Evolutionary conservation across 2,888 invertebrate species (phyloP), one percentile per base, ranked within the genome.

Genomic region (Drosophila suboccidentalis): DNA sequence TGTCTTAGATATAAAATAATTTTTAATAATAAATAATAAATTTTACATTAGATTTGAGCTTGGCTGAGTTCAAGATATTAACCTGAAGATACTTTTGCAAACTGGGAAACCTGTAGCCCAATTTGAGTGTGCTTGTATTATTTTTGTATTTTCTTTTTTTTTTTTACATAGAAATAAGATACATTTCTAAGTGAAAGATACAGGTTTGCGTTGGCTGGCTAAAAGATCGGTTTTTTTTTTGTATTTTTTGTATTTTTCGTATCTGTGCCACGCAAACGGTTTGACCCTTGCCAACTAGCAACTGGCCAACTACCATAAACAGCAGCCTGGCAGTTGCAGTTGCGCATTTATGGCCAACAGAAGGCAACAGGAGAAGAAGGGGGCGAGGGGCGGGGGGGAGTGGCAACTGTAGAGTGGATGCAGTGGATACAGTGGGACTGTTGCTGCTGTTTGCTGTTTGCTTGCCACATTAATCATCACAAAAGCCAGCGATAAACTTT

Each of bases 231-330:
- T 44, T 39, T 39, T 44, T 5, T 10, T 41, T 38, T 22, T 43
- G 4, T 22, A 26, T 26, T 26, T 26, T 26, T 26, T 6, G 26
- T 26, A 26, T 29, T 38, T 10, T 17, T 51, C 39, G 68, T 69
- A 68, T 77, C 59, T 63, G 29, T 55, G 57, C 44, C 64, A 61
- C 55, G 74, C 75, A 77, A 77, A 74, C 77, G 71, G 71, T 63
- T 78, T 78, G 77, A 78, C 78, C 78, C 78, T 78, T 71, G 78
- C 69, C 55, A 65, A 59, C 71, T 63, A 32, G 59, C 65, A 63
- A 72, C 53, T 67, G 53, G 47, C 47, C 50, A 39, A 85, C 82
- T 87, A 71, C 84, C 84, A 84, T 84, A 84, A 87, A 80, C 64
- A 65, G 74, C 78, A 62, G 58, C 72, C 46, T 3, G 44, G 60